phyloP scores from a whole-genome alignment of 2,797 vertebrate species.

The Pangasius macronema region DNA sequence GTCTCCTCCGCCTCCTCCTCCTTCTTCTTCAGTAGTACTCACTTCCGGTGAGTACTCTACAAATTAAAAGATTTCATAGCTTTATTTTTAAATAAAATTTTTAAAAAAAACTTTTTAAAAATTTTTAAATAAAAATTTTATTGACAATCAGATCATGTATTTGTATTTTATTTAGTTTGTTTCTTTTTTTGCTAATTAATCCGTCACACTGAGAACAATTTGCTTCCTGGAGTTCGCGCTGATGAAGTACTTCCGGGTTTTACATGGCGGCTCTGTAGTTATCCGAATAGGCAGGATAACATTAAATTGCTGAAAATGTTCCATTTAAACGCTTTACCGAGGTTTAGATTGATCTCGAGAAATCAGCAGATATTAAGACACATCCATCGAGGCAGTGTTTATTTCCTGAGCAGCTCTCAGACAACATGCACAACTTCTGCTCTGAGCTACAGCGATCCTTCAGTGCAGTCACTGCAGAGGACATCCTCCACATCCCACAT shows the following conservation, averaged over 20 bases:
- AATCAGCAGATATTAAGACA: conserved; percentile 10
- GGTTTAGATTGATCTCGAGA: conserved; percentile 18
- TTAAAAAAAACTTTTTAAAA: background rate
- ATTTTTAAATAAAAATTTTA: background rate
- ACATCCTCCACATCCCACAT: conserved; percentile 20
- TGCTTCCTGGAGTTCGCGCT: background rate
- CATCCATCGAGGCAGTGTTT: background rate
- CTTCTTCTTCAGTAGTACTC: background rate
- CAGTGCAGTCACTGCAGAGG: conserved; percentile 19
- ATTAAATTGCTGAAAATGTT: conserved; percentile 22
- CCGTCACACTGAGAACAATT: background rate
- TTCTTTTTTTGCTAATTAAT: background rate
- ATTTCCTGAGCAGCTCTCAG: background rate
- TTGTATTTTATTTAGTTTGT: background rate
- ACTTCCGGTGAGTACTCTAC: background rate
- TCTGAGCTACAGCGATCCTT: background rate
- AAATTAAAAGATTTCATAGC: conserved; percentile 5
- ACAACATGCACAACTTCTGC: background rate
- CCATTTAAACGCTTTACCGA: background rate
- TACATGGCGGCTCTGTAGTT: background rate
- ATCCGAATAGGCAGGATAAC: background rate
- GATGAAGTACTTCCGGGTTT: background rate
- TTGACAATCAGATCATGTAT: background rate
- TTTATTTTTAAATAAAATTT: background rate
- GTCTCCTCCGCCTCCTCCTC: background rate